Evolutionary conservation across 2,888 invertebrate genomes (phyloP), one percentile per base, ranked within the genome.

Genomic region (Gibbula magus): DNA sequence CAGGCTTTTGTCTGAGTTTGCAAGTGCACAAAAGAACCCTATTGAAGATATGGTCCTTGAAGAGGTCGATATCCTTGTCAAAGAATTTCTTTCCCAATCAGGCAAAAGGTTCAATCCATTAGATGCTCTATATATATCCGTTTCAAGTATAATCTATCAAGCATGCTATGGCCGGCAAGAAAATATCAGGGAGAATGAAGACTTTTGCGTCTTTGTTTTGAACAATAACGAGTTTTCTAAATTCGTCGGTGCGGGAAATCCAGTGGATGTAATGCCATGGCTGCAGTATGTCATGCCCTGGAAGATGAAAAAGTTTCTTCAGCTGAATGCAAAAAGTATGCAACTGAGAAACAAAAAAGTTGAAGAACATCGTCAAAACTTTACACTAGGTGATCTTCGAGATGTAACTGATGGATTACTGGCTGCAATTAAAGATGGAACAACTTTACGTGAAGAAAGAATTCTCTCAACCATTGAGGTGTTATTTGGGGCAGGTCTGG

Each of bases 401-500:
- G 88, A 89, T 74, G 79, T 84, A 32, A 84, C 85, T 20, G 88
- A 89, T 76, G 85, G 85, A 0, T 77, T 89, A 5, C 4, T 61
- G 25, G 61, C 61, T 16, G 25, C 29, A 16, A 16, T 18, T 5
- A 25, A 61, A 61, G 18, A 25, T 4, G n/a, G 20, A n/a, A 32
- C 20, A 20, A 18, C 35, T 2, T 39, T 70, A 10, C 32, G 35
- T 5, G 20, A 35, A n/a, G 20, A 0, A 18, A 32, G 70, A 35
- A 39, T 70, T 8, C 35, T 70, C 20, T 10, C 18, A 32, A 70
- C 35, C 20, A 32, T 87, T 13, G 78, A 79, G 29, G 87, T 84
- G 7, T 77, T 87, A 52, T 80, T 88, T 13, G 86, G 85, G 32
- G 88, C 88, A 70, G 89, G 89, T 0, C 78, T 86, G 22, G 88